phyloP scores from a whole-genome alignment of 1,140 invertebrate genomes.

The Lasioglossum albipes region DNA sequence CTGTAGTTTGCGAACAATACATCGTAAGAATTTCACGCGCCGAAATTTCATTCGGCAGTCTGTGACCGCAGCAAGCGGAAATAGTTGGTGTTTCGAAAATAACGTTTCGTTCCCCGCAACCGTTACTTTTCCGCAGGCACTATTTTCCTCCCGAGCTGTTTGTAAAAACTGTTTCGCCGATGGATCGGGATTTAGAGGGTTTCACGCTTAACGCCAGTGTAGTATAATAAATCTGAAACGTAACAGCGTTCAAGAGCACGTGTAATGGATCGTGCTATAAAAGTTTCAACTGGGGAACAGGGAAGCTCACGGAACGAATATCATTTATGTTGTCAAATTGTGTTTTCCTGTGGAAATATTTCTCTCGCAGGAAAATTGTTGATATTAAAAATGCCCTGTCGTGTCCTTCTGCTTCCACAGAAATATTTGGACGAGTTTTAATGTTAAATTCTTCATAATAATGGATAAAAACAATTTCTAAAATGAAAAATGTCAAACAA shows the following conservation, averaged over 20 bases:
- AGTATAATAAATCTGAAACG: slow-evolving; percentile 11
- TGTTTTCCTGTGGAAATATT: too few relatives aligned
- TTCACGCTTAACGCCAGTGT: neutral
- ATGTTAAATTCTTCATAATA: too few relatives aligned
- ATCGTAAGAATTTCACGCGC: neutral
- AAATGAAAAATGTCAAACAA: too few relatives aligned
- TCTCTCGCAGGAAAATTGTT: too few relatives aligned
- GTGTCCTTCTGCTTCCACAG: too few relatives aligned
- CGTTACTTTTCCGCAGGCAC: neutral
- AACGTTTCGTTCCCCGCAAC: neutral
- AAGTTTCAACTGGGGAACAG: slow-evolving; percentile 1
- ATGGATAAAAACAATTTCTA: too few relatives aligned
- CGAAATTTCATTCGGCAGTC: neutral
- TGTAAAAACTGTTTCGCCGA: neutral
- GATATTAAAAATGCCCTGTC: too few relatives aligned
- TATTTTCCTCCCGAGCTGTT: neutral
- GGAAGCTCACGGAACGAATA: neutral
- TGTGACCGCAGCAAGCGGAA: neutral
- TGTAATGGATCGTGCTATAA: slow-evolving; percentile 20
- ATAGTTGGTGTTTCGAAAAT: neutral
- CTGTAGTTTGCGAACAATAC: neutral
- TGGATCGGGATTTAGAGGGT: slow-evolving; percentile 1
- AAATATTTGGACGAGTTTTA: too few relatives aligned
- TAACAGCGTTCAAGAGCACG: slow-evolving; percentile 5
- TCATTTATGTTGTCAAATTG: too few relatives aligned